Conservation (phyloP, 2,797 vertebrate genomes). For the Anabacerthia variegaticeps region DNA sequence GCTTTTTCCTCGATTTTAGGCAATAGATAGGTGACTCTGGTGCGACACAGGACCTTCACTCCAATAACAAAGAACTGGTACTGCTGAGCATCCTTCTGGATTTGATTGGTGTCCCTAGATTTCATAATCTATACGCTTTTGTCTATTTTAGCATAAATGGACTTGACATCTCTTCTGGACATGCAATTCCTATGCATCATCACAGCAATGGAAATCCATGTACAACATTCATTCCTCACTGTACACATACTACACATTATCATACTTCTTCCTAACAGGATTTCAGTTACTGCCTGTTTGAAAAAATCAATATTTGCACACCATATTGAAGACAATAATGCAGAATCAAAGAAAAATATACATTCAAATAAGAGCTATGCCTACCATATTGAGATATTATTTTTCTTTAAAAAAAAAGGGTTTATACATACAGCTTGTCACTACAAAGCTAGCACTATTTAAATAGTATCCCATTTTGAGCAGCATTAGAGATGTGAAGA, state of each 20-base stretch:
- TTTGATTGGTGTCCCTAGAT: not conserved
- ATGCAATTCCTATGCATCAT: not conserved
- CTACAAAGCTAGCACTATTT: not conserved
- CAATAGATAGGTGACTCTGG: too few species aligned
- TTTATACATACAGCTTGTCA: not conserved
- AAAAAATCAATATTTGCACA: not conserved
- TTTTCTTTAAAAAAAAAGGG: not conserved
- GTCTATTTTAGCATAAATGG: not conserved
- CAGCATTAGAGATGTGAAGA: not conserved
- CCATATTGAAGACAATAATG: not conserved
- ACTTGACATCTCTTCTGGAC: constrained; percentile 19
- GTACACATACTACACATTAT: not conserved
- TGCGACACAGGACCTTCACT: not conserved
- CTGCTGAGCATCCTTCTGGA: not conserved
- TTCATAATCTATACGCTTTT: not conserved
- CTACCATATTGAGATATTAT: not conserved
- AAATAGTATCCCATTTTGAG: not conserved
- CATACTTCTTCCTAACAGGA: not conserved
- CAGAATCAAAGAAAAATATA: not conserved
- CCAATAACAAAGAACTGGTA: not conserved
- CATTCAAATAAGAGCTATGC: not conserved
- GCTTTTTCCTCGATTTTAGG: too few species aligned
- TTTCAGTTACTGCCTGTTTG: not conserved
- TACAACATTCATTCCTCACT: not conserved
- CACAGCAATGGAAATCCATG: not conserved